These are phyloP conservation scores for Lucilia sericata DNA, from an alignment of 1,140 invertebrate species.

Conservation along the genomic window DNA sequence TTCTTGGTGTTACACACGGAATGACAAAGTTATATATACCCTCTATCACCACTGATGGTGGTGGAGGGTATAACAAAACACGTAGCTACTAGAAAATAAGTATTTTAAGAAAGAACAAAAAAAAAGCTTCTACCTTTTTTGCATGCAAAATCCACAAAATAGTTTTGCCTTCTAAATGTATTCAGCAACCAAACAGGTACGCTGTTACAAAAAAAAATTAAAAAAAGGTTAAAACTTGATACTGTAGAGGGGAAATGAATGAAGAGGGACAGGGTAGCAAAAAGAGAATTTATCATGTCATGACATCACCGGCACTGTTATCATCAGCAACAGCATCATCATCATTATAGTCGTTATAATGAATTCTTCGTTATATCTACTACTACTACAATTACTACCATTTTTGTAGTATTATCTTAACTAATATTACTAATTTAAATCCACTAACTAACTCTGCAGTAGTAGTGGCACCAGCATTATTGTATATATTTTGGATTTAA, in stretches of 20 bases:
- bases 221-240: background rate
- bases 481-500: background rate
- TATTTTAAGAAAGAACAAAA: background rate
- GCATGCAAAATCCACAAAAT: slow-evolving; percentile 31
- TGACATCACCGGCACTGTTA: slow-evolving; percentile 34
- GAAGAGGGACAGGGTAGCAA: no score
- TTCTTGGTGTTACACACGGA: no score
- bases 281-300: slow-evolving; percentile 38
- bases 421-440: no score
- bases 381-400: slow-evolving; percentile 2
- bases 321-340: background rate
- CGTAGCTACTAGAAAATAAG: background rate
- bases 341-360: slow-evolving; percentile 7
- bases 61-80: no score
- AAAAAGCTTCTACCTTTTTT: slow-evolving; percentile 18
- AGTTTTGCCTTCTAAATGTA: background rate
- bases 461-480: background rate
- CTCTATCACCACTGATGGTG: no score
- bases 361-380: background rate
- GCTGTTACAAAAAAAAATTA: no score
- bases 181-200: background rate
- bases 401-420: no score
- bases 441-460: no score
- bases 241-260: background rate
- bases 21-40: no score